A percentile compares a stretch with the other conserved stretches of the same genome.
Conservation (phyloP, 2,113 vertebrate species). For the Solenodon paradoxus region DNA sequence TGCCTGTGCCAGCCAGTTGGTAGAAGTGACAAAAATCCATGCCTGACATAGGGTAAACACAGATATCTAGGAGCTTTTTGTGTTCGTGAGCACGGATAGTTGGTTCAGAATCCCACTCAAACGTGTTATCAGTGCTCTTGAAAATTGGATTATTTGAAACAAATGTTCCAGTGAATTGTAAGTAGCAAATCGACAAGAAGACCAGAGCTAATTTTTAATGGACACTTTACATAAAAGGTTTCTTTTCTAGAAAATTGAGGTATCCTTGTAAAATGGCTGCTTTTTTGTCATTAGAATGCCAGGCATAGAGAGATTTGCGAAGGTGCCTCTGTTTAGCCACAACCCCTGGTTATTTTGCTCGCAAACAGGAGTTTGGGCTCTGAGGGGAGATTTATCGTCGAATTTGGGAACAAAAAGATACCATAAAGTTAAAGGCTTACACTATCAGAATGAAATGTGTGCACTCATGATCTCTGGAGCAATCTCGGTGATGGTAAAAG, state of each 20-base stretch:
- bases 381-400: slow-evolving; percentile 69
- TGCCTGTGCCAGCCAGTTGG: slow-evolving; percentile 46
- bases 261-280: slow-evolving; percentile 72
- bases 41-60: slow-evolving; percentile 31
- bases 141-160: slow-evolving; percentile 80
- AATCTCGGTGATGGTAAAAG: slow-evolving; percentile 78
- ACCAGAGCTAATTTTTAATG: slow-evolving; percentile 68
- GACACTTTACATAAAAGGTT: slow-evolving; percentile 63
- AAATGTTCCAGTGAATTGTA: slow-evolving; percentile 76
- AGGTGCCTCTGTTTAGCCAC: slow-evolving; percentile 45
- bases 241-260: slow-evolving; percentile 31
- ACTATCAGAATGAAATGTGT: slow-evolving; percentile 64
- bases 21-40: slow-evolving; percentile 63
- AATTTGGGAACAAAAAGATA: slow-evolving; percentile 69
- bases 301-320: neutral
- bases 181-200: slow-evolving; percentile 78
- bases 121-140: slow-evolving; percentile 63
- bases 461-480: slow-evolving; percentile 70
- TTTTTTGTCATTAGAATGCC: slow-evolving; percentile 53
- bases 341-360: slow-evolving; percentile 54
- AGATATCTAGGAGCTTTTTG: slow-evolving; percentile 71
- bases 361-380: slow-evolving; percentile 50
- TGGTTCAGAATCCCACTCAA: slow-evolving; percentile 60
- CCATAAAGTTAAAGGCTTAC: slow-evolving; percentile 80
- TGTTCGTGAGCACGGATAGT: slow-evolving; percentile 58